Base-by-base conservation (phyloP, 2,113 vertebrate genomes). In the Centrocercus urophasianus region DNA sequence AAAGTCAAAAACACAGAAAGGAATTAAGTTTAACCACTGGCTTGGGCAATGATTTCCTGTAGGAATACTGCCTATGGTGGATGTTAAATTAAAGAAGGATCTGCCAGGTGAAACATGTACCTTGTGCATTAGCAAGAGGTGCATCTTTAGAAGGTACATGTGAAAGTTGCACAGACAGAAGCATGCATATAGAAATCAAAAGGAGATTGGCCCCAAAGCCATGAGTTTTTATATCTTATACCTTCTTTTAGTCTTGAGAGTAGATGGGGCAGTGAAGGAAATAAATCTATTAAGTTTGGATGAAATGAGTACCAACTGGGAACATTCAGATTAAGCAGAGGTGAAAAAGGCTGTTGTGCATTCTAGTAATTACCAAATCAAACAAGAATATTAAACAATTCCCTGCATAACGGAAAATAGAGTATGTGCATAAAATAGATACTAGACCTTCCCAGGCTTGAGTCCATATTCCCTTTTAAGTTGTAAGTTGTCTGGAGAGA, bases 141-240 rank as follows among this genome's bases (percentile, higher is more conserved):
- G 3, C 36, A 3, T 8, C 27, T 59, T 40, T 25, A 20, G n/a
- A 36, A 66, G 42, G 8, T 25, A 18, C 11, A 11, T 8, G 2
- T 3, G 14, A 64, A 21, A 3, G 21, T 34, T 54, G 52, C 52
- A 24, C 3, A 28, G 25, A 25, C 36, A 63, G 10, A 34, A 42
- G 45, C 7, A 32, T 0, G 0, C 38, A 8, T 19, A 32, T 0
- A 19, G 42, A 18, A 19, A 56, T 16, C 36, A 13, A 34, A 71
- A 36, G 32, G 13, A 63, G 21, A 60, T 21, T 60, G 40, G 40
- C 24, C 50, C 8, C 28, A 52, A 5, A 25, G 6, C 3, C 56
- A 28, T 52, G 56, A 60, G 11, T 20, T 69, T 81, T 45, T 25
- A 21, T 14, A 11, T 50, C 48, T 88, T 32, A 4, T 2, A 10